Evolutionary conservation across 2,113 vertebrate genomes (phyloP).

Genomic region (Boleophthalmus pectinirostris): DNA sequence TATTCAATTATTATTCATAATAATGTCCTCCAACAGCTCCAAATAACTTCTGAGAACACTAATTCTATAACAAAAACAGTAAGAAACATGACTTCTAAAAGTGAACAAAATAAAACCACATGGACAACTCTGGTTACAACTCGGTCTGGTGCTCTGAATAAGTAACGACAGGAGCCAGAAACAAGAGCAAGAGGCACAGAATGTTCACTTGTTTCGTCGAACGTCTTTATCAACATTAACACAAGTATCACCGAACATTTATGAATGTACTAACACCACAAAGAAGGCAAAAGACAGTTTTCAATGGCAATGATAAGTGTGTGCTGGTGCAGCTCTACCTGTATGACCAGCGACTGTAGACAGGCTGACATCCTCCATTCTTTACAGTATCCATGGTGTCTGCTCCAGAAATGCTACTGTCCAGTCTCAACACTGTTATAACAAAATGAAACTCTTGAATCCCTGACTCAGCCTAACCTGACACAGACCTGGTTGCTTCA

Average conservation of each 20-base stretch:
- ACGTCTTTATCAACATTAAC: not conserved
- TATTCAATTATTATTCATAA: not conserved
- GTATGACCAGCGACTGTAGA: conserved; percentile 80
- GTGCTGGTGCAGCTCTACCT: conserved; percentile 60
- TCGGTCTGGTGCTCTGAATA: conserved; percentile 63
- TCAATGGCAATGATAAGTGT: not conserved
- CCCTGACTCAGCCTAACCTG: conserved; percentile 10
- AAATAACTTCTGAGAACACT: not conserved
- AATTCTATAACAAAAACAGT: not conserved
- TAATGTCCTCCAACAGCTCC: not conserved
- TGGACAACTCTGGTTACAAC: conserved; percentile 63
- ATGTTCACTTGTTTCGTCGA: conserved; percentile 15
- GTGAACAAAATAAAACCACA: not conserved
- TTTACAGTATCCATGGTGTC: conserved; percentile 70
- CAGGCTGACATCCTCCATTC: conserved; percentile 62
- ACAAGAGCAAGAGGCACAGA: conserved; percentile 51
- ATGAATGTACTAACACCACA: conserved; percentile 9
- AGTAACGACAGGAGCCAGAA: conserved; percentile 64
- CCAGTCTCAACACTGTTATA: conserved; percentile 20
- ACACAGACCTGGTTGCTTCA: conserved; percentile 17
- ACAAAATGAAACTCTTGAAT: conserved; percentile 2
- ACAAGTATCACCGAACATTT: not conserved
- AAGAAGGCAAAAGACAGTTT: not conserved
- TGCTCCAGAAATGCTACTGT: conserved; percentile 40
- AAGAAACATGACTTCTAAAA: not conserved